These are phyloP conservation scores for Aurelia sp. DNA, from an alignment of 30 jellyfish, hydroid and myxozoan genomes.

Conservation along the genomic window DNA sequence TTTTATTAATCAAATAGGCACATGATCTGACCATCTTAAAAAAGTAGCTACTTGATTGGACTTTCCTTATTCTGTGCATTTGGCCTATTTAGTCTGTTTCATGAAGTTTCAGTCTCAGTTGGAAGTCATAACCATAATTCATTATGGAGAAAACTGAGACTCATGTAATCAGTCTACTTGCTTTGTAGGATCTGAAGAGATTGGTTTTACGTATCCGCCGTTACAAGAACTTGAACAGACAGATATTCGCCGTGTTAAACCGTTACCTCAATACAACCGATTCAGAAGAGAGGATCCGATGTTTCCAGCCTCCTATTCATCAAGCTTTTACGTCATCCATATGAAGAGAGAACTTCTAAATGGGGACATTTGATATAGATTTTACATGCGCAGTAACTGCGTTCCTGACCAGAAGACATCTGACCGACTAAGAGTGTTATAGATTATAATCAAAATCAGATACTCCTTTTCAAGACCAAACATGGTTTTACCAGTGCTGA, in stretches of 20 bases:
- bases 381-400: not conserved
- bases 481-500: not conserved
- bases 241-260: constrained; percentile 86
- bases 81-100: too few species aligned
- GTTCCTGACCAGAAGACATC: too few species aligned
- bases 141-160: too few species aligned
- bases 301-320: constrained; percentile 99
- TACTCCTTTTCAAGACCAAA: too few species aligned
- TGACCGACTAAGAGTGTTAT: too few species aligned
- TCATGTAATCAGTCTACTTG: not conserved
- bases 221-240: constrained; percentile 84
- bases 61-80: too few species aligned
- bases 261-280: constrained; percentile 90
- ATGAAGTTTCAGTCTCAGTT: too few species aligned
- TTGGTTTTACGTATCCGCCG: constrained; percentile 88
- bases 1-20: too few species aligned
- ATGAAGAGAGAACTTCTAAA: not conserved
- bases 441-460: too few species aligned
- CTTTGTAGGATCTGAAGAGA: constrained; percentile 87
- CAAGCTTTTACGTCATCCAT: constrained; percentile 93
- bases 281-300: constrained; percentile 93
- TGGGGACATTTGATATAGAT: not conserved
- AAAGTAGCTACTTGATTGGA: too few species aligned
- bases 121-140: too few species aligned
- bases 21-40: too few species aligned